These are phyloP conservation scores for Drosophila elegans DNA, from an alignment of 1,140 invertebrate species.

Conservation along the genomic window DNA sequence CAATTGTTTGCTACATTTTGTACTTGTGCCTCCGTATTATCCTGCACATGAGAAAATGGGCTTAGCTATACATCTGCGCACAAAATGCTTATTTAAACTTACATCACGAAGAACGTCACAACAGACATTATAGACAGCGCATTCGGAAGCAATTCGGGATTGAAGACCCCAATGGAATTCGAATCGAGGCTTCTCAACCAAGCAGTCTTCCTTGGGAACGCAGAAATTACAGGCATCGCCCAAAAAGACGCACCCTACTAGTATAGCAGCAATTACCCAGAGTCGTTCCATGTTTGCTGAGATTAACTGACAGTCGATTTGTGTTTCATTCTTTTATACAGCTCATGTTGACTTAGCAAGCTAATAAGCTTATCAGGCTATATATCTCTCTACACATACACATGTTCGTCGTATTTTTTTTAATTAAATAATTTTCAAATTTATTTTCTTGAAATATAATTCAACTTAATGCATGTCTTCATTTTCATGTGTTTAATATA, in stretches of 20 bases:
- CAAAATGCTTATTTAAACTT: background rate
- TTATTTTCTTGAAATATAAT: too few relatives aligned
- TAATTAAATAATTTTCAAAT: too few relatives aligned
- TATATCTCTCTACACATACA: background rate
- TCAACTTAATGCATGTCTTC: too few relatives aligned
- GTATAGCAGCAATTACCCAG: background rate
- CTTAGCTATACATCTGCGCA: background rate
- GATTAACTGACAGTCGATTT: background rate
- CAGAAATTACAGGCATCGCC: background rate
- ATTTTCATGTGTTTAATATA: too few relatives aligned
- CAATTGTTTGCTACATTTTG: too few relatives aligned
- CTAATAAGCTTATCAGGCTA: background rate
- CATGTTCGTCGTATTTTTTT: too few relatives aligned
- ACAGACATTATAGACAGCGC: background rate
- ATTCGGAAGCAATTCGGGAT: too few relatives aligned
- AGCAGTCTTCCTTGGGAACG: background rate
- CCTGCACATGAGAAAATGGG: background rate
- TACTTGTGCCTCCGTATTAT: too few relatives aligned
- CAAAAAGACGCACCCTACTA: background rate
- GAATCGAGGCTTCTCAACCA: too few relatives aligned
- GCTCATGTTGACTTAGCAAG: too few relatives aligned
- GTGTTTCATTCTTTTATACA: background rate
- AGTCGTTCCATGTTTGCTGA: background rate
- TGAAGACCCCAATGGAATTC: too few relatives aligned
- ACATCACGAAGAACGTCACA: background rate